Evolutionary conservation across 2,113 vertebrate genomes (phyloP), one percentile per base, ranked within the genome.

Genomic region (Malurus melanocephalus): DNA sequence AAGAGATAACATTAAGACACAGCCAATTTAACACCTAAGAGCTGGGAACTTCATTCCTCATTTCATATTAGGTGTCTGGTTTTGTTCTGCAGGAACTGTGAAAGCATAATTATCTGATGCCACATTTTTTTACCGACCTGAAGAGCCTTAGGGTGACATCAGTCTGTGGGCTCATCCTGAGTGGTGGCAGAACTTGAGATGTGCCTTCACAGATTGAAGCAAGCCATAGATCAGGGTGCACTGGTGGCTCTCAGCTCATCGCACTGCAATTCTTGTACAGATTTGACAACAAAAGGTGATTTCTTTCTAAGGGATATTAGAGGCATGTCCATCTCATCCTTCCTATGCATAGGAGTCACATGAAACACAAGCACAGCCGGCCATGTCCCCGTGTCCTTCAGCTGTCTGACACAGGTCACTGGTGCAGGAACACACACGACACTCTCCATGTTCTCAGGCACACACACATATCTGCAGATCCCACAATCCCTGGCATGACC

Each of bases 161-260:
- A 57, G 7, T 51, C 19, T 27, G 5, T 43, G 32, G 1, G 7
- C 18, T 45, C 7, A 3, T 26, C 11, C 13, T 1, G 2, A 35
- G 15, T 9, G 3, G 4, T 20, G 4, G 15, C 48, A 56, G 55
- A 75, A 5, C 21, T 76, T 51, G 38, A 61, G 13, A n/a, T 46
- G 24, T 83, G 17, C 28, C 17, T 52, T 57, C 19, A 26, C 15
- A 20, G 27, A 53, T 11, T 56, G 22, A 56, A 48, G 42, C 6
- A 73, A 19, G 6, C 22, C 4, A 3, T 10, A 28, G 14, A 5
- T 75, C 14, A 30, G 8, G 4, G 16, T 27, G 4, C 0, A 0
- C 28, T 16, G 16, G 12, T 40, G 15, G 2, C 38, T 75, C 14
- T 87, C n/a, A 64, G 21, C 17, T 80, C 32, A 28, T 16, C 1